These are phyloP conservation scores for Macaria notata DNA, from an alignment of 2,888 invertebrate species.

Conservation along the genomic window DNA sequence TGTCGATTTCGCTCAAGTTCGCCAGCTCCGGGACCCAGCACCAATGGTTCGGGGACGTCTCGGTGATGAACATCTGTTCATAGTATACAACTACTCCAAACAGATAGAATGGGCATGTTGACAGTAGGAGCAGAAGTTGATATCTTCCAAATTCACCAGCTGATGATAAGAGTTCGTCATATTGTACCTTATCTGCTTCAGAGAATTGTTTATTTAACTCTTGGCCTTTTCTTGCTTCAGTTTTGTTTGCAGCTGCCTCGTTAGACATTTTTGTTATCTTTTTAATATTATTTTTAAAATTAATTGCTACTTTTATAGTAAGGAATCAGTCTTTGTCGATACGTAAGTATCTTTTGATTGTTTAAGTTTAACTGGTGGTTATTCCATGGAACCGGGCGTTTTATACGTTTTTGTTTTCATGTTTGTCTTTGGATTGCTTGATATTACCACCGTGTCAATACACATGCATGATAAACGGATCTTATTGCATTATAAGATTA, in stretches of 20 bases:
- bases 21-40: constrained; percentile 46
- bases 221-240: constrained; percentile 11
- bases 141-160: constrained; percentile 47
- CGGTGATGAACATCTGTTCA: constrained; percentile 45
- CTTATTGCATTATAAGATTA: too few species aligned
- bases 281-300: background rate
- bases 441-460: constrained; percentile 12
- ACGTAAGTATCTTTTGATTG: constrained; percentile 11
- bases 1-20: constrained; percentile 39
- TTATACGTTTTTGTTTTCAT: constrained; percentile 17
- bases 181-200: constrained; percentile 33
- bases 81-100: constrained; percentile 44
- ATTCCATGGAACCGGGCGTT: constrained; percentile 8
- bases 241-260: constrained; percentile 17
- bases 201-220: constrained; percentile 12
- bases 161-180: constrained; percentile 42
- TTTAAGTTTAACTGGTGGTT: constrained; percentile 14
- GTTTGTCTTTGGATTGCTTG: constrained; percentile 19
- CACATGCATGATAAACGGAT: background rate
- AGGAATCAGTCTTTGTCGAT: constrained; percentile 8
- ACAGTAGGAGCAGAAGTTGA: constrained; percentile 40
- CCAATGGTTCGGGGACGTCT: constrained; percentile 45
- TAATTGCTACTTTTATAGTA: background rate
- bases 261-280: constrained; percentile 28
- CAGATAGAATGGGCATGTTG: constrained; percentile 44